Evolutionary conservation across 1,140 invertebrate species (phyloP), one percentile per base, ranked within the genome.

Genomic region (Dinoponera quadriceps): DNA sequence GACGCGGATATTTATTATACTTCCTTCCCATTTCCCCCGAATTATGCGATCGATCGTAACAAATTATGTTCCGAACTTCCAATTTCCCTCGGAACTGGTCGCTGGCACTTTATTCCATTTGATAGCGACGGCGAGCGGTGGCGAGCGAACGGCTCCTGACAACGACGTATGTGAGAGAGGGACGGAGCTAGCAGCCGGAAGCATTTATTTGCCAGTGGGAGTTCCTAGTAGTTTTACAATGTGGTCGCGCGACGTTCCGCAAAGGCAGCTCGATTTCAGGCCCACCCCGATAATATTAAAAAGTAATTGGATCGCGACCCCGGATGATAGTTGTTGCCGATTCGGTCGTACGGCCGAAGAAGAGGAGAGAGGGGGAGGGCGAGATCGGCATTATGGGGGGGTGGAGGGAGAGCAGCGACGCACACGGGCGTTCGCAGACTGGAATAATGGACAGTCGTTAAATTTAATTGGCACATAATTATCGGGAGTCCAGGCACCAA

Each of bases 381-480:
- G 74, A 60, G 80, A 80, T 85, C 63, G 60, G 74, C 54, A 73
- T 60, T 9, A 27, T 16, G 13, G 51, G 54, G 27, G 44, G 72
- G 54, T 33, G 54, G 27, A 57, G 65, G 59, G 22, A 49, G 20
- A n/a, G 38, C 55, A 65, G 66, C 55, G 55, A 82, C 11, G 77
- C 54, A 59, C 29, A 27, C 77, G 81, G 66, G 68, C 69, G 73
- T 78, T 69, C 85, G 78, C 87, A 85, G 82, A 88, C 83, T 72
- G 90, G 84, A 91, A 91, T 91, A 92, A 92, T 92, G 89, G 89
- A 89, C 86, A 89, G 86, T 92, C 91, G 91, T 92, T 92, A 92
- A 91, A 92, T 92, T 92, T 92, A 92, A 92, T 92, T 91, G 90
- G 87, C 90, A 92, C 89, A 92, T 92, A 92, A 92, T 92, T 92